Base-by-base conservation (phyloP, 1,140 invertebrate species). In the Telenomus remus region DNA sequence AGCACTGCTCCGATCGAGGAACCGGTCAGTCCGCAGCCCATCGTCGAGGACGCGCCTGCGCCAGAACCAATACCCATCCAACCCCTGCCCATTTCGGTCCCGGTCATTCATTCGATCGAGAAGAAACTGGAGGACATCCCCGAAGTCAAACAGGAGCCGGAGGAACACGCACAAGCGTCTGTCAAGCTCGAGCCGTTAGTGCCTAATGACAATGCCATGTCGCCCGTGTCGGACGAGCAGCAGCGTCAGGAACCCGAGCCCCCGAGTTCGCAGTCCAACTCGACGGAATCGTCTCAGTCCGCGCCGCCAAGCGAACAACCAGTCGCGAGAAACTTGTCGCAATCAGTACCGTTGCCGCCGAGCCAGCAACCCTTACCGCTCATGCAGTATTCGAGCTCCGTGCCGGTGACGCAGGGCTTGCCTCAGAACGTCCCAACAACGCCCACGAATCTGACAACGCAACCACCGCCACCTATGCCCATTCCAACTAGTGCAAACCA, bases 151-250 rank as follows among this genome's bases (percentile, higher is more conserved):
- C 81, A 86, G 46, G 80, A 82, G 46, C 80, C 68, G 10, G 85
- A 87, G 74, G 82, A 86, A n/a, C 46, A 74, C 43, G 61, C 79
- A 33, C 60, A 13, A 44, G 3, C 37, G 37, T 68, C 83, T 10
- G 63, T 87, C 9, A 88, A 88, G 46, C 66, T 87, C 7, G 86
- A 88, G 61, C 81, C 86, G 3, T 33, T 85, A 70, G 65, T 76
- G 48, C 75, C 84, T 16, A 77, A 83, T n/a, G 86, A 87, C 35
- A 39, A 80, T 5, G 72, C 77, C 6, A 82, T 86, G 77, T 86
- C 80, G 0, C 81, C 83, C 9, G 2, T 2, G 12, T 59, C 72
- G 10, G 71, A 76, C 19, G 80, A 84, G n/a, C 76, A 79, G 13
- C 57, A 70, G 55, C 60, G 66, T 10, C 16, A 54, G 9, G 74